Conservation (phyloP, 2,113 vertebrate genomes). For the Fulmarus glacialis region DNA sequence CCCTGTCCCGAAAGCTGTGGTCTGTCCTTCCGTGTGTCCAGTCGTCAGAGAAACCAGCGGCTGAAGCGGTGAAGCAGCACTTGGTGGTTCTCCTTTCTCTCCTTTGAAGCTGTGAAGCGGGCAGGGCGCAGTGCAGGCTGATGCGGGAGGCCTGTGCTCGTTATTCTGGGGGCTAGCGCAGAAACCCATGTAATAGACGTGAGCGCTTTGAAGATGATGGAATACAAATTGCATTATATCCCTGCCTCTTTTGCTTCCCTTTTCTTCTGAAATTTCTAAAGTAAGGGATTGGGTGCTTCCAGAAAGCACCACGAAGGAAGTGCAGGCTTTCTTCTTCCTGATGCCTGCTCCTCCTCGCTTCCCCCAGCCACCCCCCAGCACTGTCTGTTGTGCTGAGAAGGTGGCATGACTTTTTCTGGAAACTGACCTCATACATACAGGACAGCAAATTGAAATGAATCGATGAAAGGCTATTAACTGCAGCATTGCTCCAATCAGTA, state of each 20-base stretch:
- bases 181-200: fast-evolving
- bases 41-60: fast-evolving
- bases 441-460: fast-evolving
- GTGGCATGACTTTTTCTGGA: no score
- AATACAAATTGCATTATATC: fast-evolving
- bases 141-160: neutral
- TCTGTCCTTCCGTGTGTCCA: neutral
- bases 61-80: fast-evolving
- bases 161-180: neutral
- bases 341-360: fast-evolving
- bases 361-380: fast-evolving
- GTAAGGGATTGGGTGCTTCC: neutral
- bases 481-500: fast-evolving
- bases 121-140: neutral
- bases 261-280: fast-evolving
- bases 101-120: fast-evolving
- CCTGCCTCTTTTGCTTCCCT: neutral
- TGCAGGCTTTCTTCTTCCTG: neutral
- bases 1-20: neutral
- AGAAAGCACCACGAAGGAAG: neutral
- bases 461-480: neutral
- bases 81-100: fast-evolving
- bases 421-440: fast-evolving
- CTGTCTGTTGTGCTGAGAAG: fast-evolving
- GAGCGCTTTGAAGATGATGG: fast-evolving